Percentiles rank a stretch among this genome's conserved stretches.
These are phyloP conservation scores for Latrodectus elegans DNA, from an alignment of 2,888 invertebrate species.

Conservation along the genomic window DNA sequence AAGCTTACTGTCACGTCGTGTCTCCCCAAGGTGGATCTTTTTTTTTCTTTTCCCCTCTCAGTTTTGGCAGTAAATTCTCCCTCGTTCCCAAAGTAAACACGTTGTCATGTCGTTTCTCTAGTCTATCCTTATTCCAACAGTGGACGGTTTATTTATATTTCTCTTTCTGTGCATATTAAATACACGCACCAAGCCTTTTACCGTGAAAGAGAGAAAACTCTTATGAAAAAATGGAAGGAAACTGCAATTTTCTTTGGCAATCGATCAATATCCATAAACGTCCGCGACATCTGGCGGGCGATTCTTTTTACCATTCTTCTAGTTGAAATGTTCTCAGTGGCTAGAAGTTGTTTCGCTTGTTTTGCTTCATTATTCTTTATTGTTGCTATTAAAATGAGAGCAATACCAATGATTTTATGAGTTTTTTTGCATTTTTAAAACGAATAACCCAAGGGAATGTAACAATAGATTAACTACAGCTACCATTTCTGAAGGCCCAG, in stretches of 20 bases:
- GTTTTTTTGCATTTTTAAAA: too few species aligned
- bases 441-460: too few species aligned
- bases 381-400: too few species aligned
- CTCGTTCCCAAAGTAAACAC: slow-evolving; percentile 19
- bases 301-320: slow-evolving; percentile 11
- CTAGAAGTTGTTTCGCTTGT: not conserved
- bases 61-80: not conserved
- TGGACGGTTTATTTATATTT: slow-evolving; percentile 44
- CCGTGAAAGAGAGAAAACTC: not conserved
- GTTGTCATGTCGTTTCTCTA: not conserved
- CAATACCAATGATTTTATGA: too few species aligned
- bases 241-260: slow-evolving; percentile 46
- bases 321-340: not conserved
- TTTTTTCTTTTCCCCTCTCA: not conserved
- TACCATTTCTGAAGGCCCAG: too few species aligned
- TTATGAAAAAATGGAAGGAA: slow-evolving; percentile 15
- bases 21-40: not conserved
- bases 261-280: slow-evolving; percentile 63
- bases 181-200: slow-evolving; percentile 25
- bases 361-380: not conserved
- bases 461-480: too few species aligned
- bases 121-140: not conserved
- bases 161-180: slow-evolving; percentile 44
- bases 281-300: slow-evolving; percentile 52
- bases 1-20: not conserved